Base-by-base conservation (phyloP, 35 echinoderm and acorn worm genomes). In the Apostichopus californicus region DNA sequence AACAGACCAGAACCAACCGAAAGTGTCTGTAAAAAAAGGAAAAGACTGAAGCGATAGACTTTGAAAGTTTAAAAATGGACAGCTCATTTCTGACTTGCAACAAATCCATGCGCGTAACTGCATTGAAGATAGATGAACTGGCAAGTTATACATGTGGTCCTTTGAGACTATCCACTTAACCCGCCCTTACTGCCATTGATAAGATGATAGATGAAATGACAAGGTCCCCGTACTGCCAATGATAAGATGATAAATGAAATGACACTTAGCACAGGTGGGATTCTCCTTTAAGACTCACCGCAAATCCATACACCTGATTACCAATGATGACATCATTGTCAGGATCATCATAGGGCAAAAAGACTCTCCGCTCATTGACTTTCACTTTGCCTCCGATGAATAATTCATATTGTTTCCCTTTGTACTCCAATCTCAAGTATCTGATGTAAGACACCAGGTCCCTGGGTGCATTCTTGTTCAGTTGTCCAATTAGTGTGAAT, bases 401-500 rank as follows among this genome's bases (percentile, higher is more conserved):
- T 56, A 85, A 14, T 52, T 54, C 52, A 59, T 85, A 85, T 1
- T 2, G 18, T 4, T 58, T 58, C 3, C 81, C 81, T 58, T 18
- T 15, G 58, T 55, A 8, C 55, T 85, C 81, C 7, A 85, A 23
- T 15, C 54, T 56, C 54, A 85, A 23, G 12, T 85, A 23, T 26
- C 56, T 83, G 17, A 82, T 10, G 55, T 54, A 82, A 5, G 79
- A 54, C 5, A 82, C 79, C 26, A 24, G 9, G 46, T 82, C 79
- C 14, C 79, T 6, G 2, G 79, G 79, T 82, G 79, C 79, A 82
- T 53, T 1, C 9, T 82, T 82, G 46, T 56, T 53, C 15, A 55
- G 79, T 54, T 82, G 79, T 11, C 79, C 79, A 11, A 82, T 82
- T 25, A 82, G 28, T 20, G 11, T 82, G 55, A 82, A 82, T 2